Conservation (phyloP, 2,888 invertebrate species). For the Meteorus colon region DNA sequence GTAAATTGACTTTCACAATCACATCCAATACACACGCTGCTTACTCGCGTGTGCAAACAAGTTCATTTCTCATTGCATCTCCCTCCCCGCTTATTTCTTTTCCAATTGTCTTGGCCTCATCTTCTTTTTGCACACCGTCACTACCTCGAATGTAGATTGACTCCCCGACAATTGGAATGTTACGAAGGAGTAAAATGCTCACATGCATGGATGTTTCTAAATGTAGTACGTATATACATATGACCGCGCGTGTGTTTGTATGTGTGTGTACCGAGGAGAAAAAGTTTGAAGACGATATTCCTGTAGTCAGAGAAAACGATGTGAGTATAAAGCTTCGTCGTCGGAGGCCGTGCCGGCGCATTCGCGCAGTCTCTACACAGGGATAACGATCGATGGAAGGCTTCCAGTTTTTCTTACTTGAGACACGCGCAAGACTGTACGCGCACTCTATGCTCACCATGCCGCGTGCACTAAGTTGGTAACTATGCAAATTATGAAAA, state of each 20-base stretch:
- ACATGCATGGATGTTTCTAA: too few species aligned
- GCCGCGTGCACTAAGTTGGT: slow-evolving; percentile 40
- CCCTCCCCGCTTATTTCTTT: slow-evolving; percentile 33
- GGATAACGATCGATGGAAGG: slow-evolving; percentile 54
- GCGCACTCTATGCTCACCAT: slow-evolving; percentile 25
- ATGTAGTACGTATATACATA: not conserved
- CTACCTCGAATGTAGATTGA: slow-evolving; percentile 63
- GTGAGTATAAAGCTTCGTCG: slow-evolving; percentile 15
- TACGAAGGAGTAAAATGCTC: slow-evolving; percentile 24
- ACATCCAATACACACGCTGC: slow-evolving; percentile 22
- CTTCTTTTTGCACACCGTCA: not conserved
- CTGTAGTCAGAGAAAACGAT: slow-evolving; percentile 29
- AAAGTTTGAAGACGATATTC: slow-evolving; percentile 22
- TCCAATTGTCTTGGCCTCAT: slow-evolving; percentile 40
- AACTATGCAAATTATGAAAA: slow-evolving; percentile 46
- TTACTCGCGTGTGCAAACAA: not conserved
- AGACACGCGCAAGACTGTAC: slow-evolving; percentile 30
- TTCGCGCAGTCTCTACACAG: slow-evolving; percentile 40
- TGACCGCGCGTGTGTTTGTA: not conserved
- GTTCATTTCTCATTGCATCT: not conserved
- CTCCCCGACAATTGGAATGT: slow-evolving; percentile 53
- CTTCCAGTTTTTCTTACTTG: slow-evolving; percentile 53
- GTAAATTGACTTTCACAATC: not conserved
- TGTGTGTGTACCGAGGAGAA: slow-evolving; percentile 5
- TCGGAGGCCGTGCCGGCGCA: slow-evolving; percentile 24